Evolutionary conservation across 2,797 vertebrate species (phyloP).

Genomic region (Rhinophrynus dorsalis): DNA sequence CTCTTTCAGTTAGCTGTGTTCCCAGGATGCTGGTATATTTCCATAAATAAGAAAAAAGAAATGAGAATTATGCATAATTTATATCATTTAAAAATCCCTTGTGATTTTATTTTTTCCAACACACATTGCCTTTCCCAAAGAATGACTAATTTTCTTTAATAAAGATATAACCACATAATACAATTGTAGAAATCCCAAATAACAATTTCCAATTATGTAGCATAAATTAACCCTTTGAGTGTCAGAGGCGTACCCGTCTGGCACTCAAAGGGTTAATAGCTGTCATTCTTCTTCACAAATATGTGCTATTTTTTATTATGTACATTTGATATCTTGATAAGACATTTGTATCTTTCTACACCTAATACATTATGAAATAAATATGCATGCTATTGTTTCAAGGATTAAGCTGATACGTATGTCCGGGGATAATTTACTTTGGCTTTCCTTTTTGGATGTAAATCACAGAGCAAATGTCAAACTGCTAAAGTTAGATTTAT

Average conservation of each 20-base stretch:
- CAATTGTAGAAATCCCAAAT: too few relatives aligned
- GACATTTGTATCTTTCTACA: conserved; percentile 30
- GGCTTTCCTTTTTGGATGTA: conserved; percentile 23
- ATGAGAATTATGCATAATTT: too few relatives aligned
- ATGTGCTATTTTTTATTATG: conserved; percentile 15
- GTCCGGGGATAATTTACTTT: conserved; percentile 44
- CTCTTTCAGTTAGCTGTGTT: background rate
- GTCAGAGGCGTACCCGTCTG: too few relatives aligned
- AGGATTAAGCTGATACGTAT: conserved; percentile 33
- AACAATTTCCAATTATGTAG: too few relatives aligned
- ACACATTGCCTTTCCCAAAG: too few relatives aligned
- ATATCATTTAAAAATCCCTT: too few relatives aligned
- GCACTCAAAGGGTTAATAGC: too few relatives aligned
- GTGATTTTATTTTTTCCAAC: too few relatives aligned
- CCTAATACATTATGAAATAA: conserved; percentile 19
- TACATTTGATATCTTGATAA: conserved; percentile 29
- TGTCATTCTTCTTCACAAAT: conserved; percentile 41
- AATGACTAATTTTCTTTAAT: too few relatives aligned
- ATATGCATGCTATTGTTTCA: conserved; percentile 33
- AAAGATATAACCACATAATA: too few relatives aligned
- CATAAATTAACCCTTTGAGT: too few relatives aligned
- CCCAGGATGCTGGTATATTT: background rate
- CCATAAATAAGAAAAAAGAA: background rate
- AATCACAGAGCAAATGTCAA: conserved; percentile 16
- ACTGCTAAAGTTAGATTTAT: conserved; percentile 38